A percentile compares a stretch with the other conserved stretches of the same genome.
These are phyloP conservation scores for Megalopta genalis DNA, from an alignment of 1,140 invertebrate genomes.

Conservation along the genomic window DNA sequence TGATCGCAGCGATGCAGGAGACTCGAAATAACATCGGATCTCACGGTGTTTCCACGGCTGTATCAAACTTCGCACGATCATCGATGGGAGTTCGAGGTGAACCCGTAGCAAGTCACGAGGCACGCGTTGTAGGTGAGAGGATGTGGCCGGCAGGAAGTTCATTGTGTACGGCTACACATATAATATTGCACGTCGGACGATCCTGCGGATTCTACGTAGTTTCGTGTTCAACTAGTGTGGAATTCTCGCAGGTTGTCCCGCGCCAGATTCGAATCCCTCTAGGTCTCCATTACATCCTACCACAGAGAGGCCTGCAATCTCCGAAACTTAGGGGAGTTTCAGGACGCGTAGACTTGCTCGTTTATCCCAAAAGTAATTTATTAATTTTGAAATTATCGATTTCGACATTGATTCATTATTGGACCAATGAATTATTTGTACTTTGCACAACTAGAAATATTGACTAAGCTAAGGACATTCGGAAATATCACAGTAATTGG, in stretches of 20 bases:
- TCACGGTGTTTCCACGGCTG: slow-evolving; percentile 7
- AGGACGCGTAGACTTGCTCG: neutral
- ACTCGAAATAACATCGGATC: neutral
- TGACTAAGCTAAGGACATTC: neutral
- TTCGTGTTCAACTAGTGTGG: slow-evolving; percentile 18
- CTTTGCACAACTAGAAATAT: no score
- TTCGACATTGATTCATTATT: no score
- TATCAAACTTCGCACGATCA: slow-evolving; percentile 56
- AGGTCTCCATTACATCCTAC: neutral
- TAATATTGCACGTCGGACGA: slow-evolving; percentile 68
- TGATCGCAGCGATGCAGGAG: neutral
- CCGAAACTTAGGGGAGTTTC: neutral
- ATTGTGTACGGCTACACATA: slow-evolving; percentile 73
- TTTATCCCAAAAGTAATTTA: neutral
- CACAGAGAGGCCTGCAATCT: neutral
- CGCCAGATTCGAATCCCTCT: slow-evolving; percentile 15
- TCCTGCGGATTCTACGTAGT: slow-evolving; percentile 59
- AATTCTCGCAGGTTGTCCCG: slow-evolving; percentile 2
- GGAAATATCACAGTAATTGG: neutral
- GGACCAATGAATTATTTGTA: no score
- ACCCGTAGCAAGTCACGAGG: slow-evolving; percentile 67
- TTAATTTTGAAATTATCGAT: no score
- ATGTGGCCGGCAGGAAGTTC: slow-evolving; percentile 76
- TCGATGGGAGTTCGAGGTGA: slow-evolving; percentile 56
- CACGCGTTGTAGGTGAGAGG: slow-evolving; percentile 68